Evolutionary conservation across 2,888 invertebrate species (phyloP).

Genomic region (Andrena haemorrhoa): DNA sequence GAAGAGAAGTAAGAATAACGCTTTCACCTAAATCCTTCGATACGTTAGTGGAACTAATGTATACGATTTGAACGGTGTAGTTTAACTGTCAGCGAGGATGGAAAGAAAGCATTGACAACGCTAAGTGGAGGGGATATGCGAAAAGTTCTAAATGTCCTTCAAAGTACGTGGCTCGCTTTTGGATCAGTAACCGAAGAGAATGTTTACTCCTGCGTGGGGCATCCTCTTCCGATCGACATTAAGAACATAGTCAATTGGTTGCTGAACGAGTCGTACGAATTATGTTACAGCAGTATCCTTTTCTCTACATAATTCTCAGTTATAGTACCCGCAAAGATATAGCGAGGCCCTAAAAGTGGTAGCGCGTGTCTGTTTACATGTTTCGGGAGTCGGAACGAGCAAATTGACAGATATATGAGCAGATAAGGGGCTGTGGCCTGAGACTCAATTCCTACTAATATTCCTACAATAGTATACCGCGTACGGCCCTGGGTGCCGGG

Average conservation of each 20-base stretch:
- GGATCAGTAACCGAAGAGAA: slow-evolving; percentile 94
- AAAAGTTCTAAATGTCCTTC: slow-evolving; percentile 97
- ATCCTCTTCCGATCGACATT: slow-evolving; percentile 96
- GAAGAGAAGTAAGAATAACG: slow-evolving; percentile 90
- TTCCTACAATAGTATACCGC: too few relatives aligned
- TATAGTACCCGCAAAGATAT: too few relatives aligned
- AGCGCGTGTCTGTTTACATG: too few relatives aligned
- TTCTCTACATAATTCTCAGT: slow-evolving; percentile 62
- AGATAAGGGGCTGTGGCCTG: too few relatives aligned
- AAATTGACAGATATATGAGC: too few relatives aligned
- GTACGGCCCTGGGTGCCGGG: too few relatives aligned
- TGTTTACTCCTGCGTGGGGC: slow-evolving; percentile 98
- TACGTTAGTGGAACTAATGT: neutral
- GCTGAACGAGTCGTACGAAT: slow-evolving; percentile 91
- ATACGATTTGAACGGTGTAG: slow-evolving; percentile 84
- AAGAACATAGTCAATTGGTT: slow-evolving; percentile 95
- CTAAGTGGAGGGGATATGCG: slow-evolving; percentile 99
- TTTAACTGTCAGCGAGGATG: slow-evolving; percentile 94
- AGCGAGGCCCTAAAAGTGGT: too few relatives aligned
- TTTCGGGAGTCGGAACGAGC: too few relatives aligned
- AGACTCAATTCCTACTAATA: too few relatives aligned
- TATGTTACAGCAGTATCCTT: slow-evolving; percentile 93
- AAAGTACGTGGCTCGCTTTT: slow-evolving; percentile 98
- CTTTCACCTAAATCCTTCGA: neutral
- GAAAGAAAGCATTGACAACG: slow-evolving; percentile 94